phyloP scores from a whole-genome alignment of 2,113 vertebrate species.

The Cichladusa arquata region DNA sequence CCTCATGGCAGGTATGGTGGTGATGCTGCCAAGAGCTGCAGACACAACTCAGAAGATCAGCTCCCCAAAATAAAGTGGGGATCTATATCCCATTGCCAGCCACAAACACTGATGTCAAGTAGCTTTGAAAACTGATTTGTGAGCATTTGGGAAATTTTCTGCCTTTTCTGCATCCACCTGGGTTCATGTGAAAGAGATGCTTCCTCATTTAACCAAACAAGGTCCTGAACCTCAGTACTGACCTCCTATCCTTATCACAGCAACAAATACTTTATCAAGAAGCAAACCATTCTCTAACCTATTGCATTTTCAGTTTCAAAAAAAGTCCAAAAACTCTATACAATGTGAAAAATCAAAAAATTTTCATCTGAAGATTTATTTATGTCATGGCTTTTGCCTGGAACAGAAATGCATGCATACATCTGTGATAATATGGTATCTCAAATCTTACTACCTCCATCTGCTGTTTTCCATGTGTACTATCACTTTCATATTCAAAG shows the following conservation, averaged over 20 bases:
- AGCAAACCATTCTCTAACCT: neutral
- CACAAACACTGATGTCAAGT: neutral
- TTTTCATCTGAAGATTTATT: neutral
- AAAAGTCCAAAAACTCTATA: neutral
- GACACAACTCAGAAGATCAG: neutral
- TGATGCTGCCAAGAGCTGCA: neutral
- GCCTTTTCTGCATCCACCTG: neutral
- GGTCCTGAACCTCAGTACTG: neutral
- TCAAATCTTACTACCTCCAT: conserved; percentile 13
- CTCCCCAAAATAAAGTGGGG: neutral
- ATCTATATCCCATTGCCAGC: neutral
- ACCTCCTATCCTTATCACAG: neutral
- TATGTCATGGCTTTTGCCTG: neutral
- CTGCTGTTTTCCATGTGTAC: neutral
- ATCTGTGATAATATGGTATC: neutral
- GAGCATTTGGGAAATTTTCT: neutral
- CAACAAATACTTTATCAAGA: neutral
- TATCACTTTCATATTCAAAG: neutral
- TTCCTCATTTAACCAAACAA: neutral
- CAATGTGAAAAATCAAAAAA: neutral
- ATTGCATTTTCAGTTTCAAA: neutral
- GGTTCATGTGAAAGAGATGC: neutral
- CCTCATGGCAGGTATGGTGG: neutral
- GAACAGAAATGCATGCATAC: neutral
- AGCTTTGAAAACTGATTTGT: neutral